Evolutionary conservation across 1,140 invertebrate species (phyloP).

Genomic region (Copidosoma floridanum): DNA sequence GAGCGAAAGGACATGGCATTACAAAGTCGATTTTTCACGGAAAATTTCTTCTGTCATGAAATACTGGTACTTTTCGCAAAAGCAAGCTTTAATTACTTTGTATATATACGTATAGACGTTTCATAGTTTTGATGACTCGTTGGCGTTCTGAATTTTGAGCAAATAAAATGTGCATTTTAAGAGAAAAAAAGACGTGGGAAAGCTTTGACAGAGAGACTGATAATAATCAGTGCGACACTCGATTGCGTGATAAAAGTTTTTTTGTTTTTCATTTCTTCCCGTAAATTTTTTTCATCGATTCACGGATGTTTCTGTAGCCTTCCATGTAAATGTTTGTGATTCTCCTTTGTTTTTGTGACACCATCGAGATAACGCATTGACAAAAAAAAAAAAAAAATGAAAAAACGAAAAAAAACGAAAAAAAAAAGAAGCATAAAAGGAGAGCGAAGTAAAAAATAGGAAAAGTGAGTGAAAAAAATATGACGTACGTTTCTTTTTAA

Average conservation of each 20-base stretch:
- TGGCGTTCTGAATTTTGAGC: no score
- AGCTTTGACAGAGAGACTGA: slow-evolving; percentile 6
- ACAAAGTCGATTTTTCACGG: no score
- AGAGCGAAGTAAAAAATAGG: neutral
- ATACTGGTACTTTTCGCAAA: no score
- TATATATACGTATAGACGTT: no score
- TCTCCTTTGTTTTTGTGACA: neutral
- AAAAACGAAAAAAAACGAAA: slow-evolving; percentile 7
- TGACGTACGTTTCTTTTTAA: no score
- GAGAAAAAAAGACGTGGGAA: neutral
- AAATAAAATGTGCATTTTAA: slow-evolving; percentile 6
- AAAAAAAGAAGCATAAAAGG: slow-evolving; percentile 6
- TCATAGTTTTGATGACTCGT: no score
- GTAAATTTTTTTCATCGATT: slow-evolving; percentile 10
- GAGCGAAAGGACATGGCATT: no score
- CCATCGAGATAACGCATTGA: slow-evolving; percentile 6
- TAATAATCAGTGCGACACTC: neutral
- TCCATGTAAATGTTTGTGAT: slow-evolving; percentile 11
- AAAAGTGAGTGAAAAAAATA: neutral
- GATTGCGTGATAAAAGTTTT: neutral
- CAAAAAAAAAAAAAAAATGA: slow-evolving; percentile 12
- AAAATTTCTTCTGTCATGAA: no score
- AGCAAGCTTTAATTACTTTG: no score
- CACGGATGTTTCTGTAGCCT: neutral
- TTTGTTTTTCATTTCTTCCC: slow-evolving; percentile 8